Conservation (phyloP, 2,888 invertebrate species). For the Epiperipatus broadwayi region DNA sequence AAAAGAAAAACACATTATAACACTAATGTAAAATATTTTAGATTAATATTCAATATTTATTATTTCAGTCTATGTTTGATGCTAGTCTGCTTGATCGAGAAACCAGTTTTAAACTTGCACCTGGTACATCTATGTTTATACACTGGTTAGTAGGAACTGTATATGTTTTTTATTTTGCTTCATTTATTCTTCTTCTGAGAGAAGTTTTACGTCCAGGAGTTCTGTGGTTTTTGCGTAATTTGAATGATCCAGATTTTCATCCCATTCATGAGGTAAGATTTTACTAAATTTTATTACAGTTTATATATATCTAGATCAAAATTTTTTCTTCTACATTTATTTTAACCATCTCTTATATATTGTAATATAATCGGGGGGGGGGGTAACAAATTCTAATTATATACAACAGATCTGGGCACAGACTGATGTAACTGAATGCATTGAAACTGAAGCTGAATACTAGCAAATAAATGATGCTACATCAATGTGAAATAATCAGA, state of each 20-base stretch:
- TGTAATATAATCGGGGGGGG: too few species aligned
- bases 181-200: slow-evolving; percentile 71
- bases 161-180: slow-evolving; percentile 97
- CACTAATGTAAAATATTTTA: slow-evolving; percentile 9
- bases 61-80: slow-evolving; percentile 27
- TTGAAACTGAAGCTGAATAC: too few species aligned
- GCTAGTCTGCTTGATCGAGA: slow-evolving; percentile 41
- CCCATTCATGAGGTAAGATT: slow-evolving; percentile 66
- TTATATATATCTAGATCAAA: too few species aligned
- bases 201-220: slow-evolving; percentile 92
- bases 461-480: too few species aligned
- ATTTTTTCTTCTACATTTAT: too few species aligned
- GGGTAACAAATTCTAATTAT: too few species aligned
- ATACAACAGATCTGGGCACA: too few species aligned
- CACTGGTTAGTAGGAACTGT: slow-evolving; percentile 98
- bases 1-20: too few species aligned
- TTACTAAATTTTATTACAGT: not conserved
- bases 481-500: too few species aligned
- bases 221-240: slow-evolving; percentile 88
- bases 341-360: too few species aligned
- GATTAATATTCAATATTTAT: slow-evolving; percentile 4
- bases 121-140: slow-evolving; percentile 89
- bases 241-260: slow-evolving; percentile 97
- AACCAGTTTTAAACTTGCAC: slow-evolving; percentile 66
- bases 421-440: too few species aligned